phyloP scores from a whole-genome alignment of 2,113 vertebrate genomes.

The Junco hyemalis region DNA sequence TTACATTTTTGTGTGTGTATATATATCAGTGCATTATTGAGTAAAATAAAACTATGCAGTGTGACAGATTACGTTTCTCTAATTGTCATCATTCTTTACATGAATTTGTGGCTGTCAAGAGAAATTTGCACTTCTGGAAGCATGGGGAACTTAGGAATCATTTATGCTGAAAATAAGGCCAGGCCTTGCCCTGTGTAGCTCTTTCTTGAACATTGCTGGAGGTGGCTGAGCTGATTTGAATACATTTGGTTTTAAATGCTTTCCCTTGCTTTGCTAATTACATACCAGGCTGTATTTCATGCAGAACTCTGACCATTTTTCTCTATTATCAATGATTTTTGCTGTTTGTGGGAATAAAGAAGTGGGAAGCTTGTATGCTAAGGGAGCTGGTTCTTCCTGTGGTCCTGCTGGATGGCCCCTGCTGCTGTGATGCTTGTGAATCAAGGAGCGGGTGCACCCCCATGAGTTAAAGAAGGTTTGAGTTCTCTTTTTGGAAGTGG shows the following conservation, averaged over 20 bases:
- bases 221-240: neutral
- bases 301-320: neutral
- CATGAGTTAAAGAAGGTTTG: neutral
- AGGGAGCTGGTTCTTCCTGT: neutral
- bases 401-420: neutral
- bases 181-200: neutral
- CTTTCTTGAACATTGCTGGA: neutral
- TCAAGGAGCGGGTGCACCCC: neutral
- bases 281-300: neutral
- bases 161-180: neutral
- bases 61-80: slow-evolving; percentile 20
- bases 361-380: neutral
- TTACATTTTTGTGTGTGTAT: slow-evolving; percentile 25
- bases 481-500: neutral
- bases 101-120: slow-evolving; percentile 21
- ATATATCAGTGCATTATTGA: slow-evolving; percentile 17
- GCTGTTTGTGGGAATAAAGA: neutral
- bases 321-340: neutral
- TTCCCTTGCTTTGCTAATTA: neutral
- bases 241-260: neutral
- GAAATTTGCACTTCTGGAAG: slow-evolving; percentile 2
- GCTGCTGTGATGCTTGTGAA: neutral
- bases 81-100: slow-evolving; percentile 22
- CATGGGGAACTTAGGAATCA: neutral
- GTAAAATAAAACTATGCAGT: neutral